Evolutionary conservation across 2,888 invertebrate species (phyloP), one percentile per base, ranked within the genome.

Genomic region (Eudasyphora cyanicolor): DNA sequence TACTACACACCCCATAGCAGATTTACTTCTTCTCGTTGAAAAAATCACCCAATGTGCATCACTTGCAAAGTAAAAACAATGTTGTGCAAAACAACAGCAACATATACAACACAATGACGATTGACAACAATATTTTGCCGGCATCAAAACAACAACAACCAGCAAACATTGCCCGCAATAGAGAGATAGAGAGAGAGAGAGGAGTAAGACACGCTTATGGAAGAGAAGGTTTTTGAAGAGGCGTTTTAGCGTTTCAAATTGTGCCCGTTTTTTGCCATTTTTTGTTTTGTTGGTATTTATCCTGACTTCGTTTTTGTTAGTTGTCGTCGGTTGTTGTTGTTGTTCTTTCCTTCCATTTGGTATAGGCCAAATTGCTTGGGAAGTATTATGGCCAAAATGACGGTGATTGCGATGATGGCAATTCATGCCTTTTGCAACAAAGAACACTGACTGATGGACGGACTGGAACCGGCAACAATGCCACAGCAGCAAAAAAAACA

Each of bases 241-340:
- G 90, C 90, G 90, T 90, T 90, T 89, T 90, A 89, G 89, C 88
- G 88, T 89, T 90, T 88, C 89, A 89, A 89, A 87, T 88, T 87
- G 79, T 82, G 76, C 62, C 45, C 77, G 71, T 76, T 57, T 80
- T 76, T 62, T 69, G n/a, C n/a, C n/a, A n/a, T n/a, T n/a, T n/a
- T n/a, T n/a, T n/a, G 67, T 80, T 38, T 21, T 64, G 62, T 35
- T 17, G n/a, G 32, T 35, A n/a, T 79, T 70, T 75, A 77, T 82
- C 54, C 76, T 27, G 51, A 67, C 64, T 60, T 76, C 51, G 77
- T 73, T 57, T 69, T 75, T 21, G 27, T 38, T 51, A n/a, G 14
- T 54, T 70, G 21, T 42, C 32, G 12, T 12, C n/a, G 17, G 17
- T 45, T 29, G 12, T 12, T 60, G 27, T 70, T 54, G 35, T 5